Conservation (phyloP, 2,888 invertebrate species). For the Synanthedon andrenaeformis region DNA sequence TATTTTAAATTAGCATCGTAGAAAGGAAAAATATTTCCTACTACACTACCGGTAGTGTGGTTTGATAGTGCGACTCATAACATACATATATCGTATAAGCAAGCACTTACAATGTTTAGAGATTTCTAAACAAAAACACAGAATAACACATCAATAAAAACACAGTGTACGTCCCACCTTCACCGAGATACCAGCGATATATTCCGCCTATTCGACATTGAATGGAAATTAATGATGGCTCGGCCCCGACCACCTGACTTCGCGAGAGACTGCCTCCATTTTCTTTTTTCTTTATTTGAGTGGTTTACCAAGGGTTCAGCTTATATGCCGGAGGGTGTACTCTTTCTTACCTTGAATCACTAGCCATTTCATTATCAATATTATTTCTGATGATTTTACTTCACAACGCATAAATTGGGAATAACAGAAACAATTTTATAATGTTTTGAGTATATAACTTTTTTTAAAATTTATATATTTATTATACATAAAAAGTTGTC, state of each 20-base stretch:
- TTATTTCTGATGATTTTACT: not conserved
- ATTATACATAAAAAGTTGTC: too few species aligned
- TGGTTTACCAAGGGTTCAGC: slow-evolving; percentile 30
- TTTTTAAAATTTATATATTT: too few species aligned
- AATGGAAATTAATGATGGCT: slow-evolving; percentile 62
- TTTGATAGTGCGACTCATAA: too few species aligned
- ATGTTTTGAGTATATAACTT: too few species aligned
- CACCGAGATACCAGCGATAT: slow-evolving; percentile 4
- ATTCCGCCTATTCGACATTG: slow-evolving; percentile 29
- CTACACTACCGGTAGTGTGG: too few species aligned
- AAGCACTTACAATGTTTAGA: too few species aligned
- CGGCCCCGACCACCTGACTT: slow-evolving; percentile 51
- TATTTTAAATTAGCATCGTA: too few species aligned
- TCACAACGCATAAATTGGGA: too few species aligned
- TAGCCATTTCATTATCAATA: not conserved
- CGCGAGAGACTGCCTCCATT: slow-evolving; percentile 39
- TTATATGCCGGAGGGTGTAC: slow-evolving; percentile 17
- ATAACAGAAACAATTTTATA: too few species aligned
- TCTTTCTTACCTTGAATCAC: not conserved
- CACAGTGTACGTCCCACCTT: not conserved
- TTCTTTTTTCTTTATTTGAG: slow-evolving; percentile 35
- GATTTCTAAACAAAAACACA: too few species aligned
- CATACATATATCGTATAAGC: too few species aligned
- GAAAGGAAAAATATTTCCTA: too few species aligned
- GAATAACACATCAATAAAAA: not conserved